Evolutionary conservation across 2,888 invertebrate species (phyloP), one percentile per base, ranked within the genome.

Genomic region (Morpho achilles): DNA sequence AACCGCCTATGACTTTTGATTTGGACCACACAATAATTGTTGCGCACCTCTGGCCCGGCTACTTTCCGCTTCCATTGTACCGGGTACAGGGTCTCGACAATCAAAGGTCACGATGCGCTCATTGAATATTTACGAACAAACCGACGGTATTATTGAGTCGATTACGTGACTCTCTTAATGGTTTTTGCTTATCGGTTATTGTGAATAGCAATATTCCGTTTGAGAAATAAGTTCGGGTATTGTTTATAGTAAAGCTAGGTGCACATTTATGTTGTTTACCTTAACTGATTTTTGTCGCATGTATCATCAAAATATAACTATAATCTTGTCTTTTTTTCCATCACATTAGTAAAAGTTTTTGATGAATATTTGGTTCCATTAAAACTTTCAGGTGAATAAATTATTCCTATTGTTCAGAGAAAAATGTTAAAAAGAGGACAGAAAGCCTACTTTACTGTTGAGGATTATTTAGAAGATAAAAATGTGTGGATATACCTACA

Each of bases 41-140:
- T 79, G 76, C 79, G 76, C 79, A 80, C 84, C 82, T 79, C 77
- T 77, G 76, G 72, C 81, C 75, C 72, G 68, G 80, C 85, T 84
- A 82, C 83, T 84, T 80, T 75, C 77, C 76, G 82, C 81, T 74
- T 69, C 78, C 70, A 82, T 82, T 83, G 82, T 83, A 68, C 71
- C 63, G 63, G 32, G 62, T 53, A 62, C 62, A 62, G 50, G 64
- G 57, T 56, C 64, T 61, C 62, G 58, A 60, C 64, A 67, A 69
- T 66, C 70, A 69, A 69, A 68, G 68, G 69, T 70, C 71, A 69
- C 67, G 67, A 68, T 67, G 69, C 67, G 66, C 66, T 69, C 70
- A 70, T 71, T 71, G 70, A 71, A 70, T 70, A 70, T 71, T 71
- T 71, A 71, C 70, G 69, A 67, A 69, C 67, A 65, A 59, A 67